Conservation (phyloP, 92 coral and sea anemone species). For the Siderastrea radians region DNA sequence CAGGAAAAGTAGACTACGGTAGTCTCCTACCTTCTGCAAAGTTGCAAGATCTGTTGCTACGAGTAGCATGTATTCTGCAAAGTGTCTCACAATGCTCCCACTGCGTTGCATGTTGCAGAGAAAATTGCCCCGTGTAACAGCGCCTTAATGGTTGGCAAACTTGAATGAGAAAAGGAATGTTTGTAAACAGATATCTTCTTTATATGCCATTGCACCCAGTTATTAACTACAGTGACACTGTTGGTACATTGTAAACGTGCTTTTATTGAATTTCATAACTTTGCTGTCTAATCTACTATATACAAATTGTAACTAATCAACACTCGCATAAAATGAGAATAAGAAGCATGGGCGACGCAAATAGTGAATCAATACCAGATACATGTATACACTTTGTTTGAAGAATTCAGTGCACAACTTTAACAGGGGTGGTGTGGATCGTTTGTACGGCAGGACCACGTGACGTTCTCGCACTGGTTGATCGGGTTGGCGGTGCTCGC, state of each 20-base stretch:
- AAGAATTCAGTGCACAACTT: constrained; percentile 86
- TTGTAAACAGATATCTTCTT: too few species aligned
- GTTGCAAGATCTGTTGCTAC: background rate
- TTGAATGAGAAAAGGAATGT: background rate
- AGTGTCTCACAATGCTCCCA: background rate
- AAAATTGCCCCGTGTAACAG: too few species aligned
- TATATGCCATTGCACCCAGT: too few species aligned
- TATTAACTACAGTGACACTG: background rate
- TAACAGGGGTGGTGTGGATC: constrained; percentile 92
- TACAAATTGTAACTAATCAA: background rate
- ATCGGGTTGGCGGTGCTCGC: constrained; percentile 63
- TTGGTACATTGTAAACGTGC: background rate
- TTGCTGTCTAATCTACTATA: background rate
- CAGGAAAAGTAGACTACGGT: too few species aligned
- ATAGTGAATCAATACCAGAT: background rate
- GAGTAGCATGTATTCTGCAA: background rate
- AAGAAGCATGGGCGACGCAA: background rate
- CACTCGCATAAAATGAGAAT: too few species aligned
- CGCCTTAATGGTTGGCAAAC: too few species aligned
- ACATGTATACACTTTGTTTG: background rate
- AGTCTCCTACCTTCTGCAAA: too few species aligned
- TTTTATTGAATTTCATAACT: background rate
- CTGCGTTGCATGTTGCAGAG: too few species aligned
- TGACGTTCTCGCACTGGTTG: constrained; percentile 67
- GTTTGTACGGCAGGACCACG: constrained; percentile 83